These are phyloP conservation scores for Plecturocebus donacophilus DNA, from an alignment of 2,113 vertebrate species.

Conservation along the genomic window DNA sequence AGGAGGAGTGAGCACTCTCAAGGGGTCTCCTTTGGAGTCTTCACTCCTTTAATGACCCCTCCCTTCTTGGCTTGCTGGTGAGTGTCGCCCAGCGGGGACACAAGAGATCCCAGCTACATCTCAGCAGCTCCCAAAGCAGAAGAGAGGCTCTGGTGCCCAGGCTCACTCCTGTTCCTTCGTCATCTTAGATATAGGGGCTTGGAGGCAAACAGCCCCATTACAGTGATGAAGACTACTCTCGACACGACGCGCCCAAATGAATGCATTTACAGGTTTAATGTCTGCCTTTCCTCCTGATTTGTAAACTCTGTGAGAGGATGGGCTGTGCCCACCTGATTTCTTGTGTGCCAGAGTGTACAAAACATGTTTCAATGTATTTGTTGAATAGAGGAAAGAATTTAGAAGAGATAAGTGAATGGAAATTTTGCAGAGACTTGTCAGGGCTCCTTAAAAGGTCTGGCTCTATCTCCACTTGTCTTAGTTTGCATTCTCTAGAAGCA, in stretches of 20 bases:
- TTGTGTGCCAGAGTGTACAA: accelerated
- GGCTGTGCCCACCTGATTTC: neutral
- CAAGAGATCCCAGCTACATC: neutral
- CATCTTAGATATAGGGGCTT: neutral
- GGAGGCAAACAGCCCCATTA: neutral
- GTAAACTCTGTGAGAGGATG: neutral
- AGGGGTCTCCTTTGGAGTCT: neutral
- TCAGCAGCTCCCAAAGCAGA: neutral
- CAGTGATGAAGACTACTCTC: accelerated
- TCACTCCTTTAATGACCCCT: accelerated
- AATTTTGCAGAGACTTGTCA: neutral
- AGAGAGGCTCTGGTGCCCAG: neutral
- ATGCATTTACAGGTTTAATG: too few relatives aligned
- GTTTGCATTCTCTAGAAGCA: neutral
- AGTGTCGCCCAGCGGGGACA: neutral
- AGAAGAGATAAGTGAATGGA: neutral
- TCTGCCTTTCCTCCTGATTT: neutral
- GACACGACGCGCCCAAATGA: accelerated
- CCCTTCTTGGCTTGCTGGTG: neutral
- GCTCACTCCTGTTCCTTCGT: neutral
- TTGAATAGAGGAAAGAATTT: neutral
- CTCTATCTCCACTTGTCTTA: neutral
- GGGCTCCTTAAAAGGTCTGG: neutral
- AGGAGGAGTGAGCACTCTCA: neutral
- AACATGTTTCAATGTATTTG: neutral